These are phyloP conservation scores for Lepidurus apus DNA, from an alignment of 1,140 invertebrate genomes.

Conservation along the genomic window DNA sequence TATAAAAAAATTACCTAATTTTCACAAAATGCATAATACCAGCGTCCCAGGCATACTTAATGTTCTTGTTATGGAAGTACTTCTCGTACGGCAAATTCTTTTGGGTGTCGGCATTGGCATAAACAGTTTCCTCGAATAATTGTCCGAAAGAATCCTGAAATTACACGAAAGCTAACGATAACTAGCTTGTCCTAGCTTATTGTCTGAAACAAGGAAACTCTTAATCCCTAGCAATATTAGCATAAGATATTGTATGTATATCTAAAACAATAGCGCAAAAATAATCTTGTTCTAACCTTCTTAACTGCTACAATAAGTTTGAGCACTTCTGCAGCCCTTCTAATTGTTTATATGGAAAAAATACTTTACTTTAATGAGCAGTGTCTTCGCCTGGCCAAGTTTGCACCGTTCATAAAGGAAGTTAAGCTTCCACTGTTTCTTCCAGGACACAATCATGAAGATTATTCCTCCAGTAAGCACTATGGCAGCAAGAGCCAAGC, in stretches of 20 bases:
- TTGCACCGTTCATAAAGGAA: conserved; percentile 30
- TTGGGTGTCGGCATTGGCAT: neutral
- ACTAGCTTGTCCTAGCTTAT: too few species aligned
- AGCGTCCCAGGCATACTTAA: conserved; percentile 45
- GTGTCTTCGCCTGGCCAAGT: conserved; percentile 26
- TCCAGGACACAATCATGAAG: conserved; percentile 26
- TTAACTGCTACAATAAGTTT: too few species aligned
- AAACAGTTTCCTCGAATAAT: conserved; percentile 24
- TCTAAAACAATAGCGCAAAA: too few species aligned
- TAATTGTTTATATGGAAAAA: too few species aligned
- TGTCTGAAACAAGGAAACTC: too few species aligned
- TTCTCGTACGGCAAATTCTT: conserved; percentile 4
- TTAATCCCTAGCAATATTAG: too few species aligned
- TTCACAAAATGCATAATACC: conserved; percentile 39
- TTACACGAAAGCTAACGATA: neutral
- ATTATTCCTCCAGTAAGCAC: conserved; percentile 29
- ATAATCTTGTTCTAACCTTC: too few species aligned
- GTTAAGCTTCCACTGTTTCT: conserved; percentile 24
- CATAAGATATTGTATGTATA: too few species aligned
- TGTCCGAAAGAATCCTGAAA: conserved; percentile 29
- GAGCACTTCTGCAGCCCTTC: too few species aligned
- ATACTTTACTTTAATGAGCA: conserved; percentile 29
- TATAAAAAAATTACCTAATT: conserved; percentile 39
- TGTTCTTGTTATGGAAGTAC: conserved; percentile 44
- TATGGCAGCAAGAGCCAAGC: conserved; percentile 11